These are phyloP conservation scores for Nowickia ferox DNA, from an alignment of 2,888 invertebrate genomes.

Conservation along the genomic window DNA sequence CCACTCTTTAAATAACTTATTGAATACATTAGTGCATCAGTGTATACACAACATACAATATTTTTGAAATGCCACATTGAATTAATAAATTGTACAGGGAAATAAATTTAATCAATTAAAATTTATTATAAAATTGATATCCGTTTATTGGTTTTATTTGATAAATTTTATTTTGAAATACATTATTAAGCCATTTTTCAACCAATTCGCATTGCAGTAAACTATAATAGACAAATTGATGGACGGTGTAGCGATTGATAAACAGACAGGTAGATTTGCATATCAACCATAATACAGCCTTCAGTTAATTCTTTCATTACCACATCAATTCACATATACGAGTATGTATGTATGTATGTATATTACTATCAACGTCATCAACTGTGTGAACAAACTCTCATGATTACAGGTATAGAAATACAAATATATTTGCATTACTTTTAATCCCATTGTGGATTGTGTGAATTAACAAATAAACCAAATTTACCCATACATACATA, in stretches of 20 bases:
- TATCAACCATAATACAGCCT: slow-evolving; percentile 25
- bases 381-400: slow-evolving; percentile 65
- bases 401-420: slow-evolving; percentile 37
- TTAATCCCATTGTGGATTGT: slow-evolving; percentile 73
- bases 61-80: not conserved
- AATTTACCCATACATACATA: slow-evolving; percentile 14
- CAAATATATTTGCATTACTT: slow-evolving; percentile 11
- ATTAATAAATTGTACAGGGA: not conserved
- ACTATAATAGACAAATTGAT: slow-evolving; percentile 32
- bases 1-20: not conserved
- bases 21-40: not conserved
- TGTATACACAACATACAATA: not conserved
- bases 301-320: slow-evolving; percentile 68
- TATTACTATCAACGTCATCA: slow-evolving; percentile 69
- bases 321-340: slow-evolving; percentile 67
- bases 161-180: slow-evolving; percentile 43
- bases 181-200: slow-evolving; percentile 56
- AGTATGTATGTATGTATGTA: too few species aligned
- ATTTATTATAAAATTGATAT: slow-evolving; percentile 34
- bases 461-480: slow-evolving; percentile 65
- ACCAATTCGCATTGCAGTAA: slow-evolving; percentile 54
- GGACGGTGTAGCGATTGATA: not conserved
- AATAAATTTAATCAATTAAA: slow-evolving; percentile 5
- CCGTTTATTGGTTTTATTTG: slow-evolving; percentile 18
- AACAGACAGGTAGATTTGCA: slow-evolving; percentile 4